Base-by-base conservation (phyloP, 2,888 invertebrate genomes). In the Neoascia interrupta region DNA sequence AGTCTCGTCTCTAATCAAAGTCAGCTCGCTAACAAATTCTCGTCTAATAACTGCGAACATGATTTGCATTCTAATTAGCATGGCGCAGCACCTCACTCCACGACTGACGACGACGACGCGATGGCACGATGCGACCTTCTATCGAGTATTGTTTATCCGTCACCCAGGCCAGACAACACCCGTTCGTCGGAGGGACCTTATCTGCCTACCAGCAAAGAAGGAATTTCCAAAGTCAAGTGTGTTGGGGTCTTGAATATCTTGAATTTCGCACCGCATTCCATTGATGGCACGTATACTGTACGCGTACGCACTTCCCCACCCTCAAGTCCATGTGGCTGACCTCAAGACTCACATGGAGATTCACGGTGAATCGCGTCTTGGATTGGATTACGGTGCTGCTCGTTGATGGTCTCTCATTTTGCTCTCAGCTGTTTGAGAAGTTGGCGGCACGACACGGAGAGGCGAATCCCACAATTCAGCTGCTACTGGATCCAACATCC, bases 161-260 rank as follows among this genome's bases (percentile, higher is more conserved):
- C 43, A 51, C 26, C 31, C 8, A 5, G 5, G 41, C 18, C 41
- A n/a, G n/a, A n/a, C n/a, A n/a, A n/a, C 5, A 26, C 3, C 21
- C 15, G 21, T 41, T 28, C 63, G 51, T 72, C 61, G n/a, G n/a
- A n/a, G n/a, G n/a, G n/a, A n/a, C n/a, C n/a, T n/a, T n/a, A n/a
- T n/a, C n/a, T n/a, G 66, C 53, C 74, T 68, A 63, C 75, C 49
- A 63, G 61, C 8, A 28, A 13, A 1, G 13, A 39, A 43, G 49
- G 34, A 64, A 34, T 56, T 26, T 13, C 34, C 69, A 75, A 69
- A 49, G 74, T 61, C 54, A 75, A 69, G 61, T 75, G n/a, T n/a
- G 43, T 69, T 58, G 56, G 56, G 69, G 61, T 69, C 56, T 69
- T 49, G n/a, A n/a, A 26, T 15, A 54, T 69, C 43, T 61, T 53